phyloP scores from a whole-genome alignment of 2,888 invertebrate species.

The Pristionchus japonicus region DNA sequence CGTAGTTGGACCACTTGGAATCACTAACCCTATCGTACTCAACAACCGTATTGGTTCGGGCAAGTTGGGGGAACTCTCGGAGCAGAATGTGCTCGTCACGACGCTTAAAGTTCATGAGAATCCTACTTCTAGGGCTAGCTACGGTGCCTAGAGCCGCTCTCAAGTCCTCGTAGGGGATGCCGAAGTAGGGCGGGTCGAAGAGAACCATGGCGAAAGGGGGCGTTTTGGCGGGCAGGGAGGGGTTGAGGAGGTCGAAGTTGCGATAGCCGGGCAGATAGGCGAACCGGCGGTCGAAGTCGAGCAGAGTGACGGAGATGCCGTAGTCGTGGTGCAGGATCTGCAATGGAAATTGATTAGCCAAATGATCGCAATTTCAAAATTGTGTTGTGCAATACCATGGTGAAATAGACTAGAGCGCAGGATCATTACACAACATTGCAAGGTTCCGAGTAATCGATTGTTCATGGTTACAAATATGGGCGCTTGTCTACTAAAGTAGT shows the following conservation, averaged over 20 bases:
- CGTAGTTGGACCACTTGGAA: conserved; percentile 35
- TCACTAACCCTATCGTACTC: conserved; percentile 33
- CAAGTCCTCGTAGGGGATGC: conserved; percentile 10
- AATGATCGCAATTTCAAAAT: not conserved
- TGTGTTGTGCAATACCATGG: not conserved
- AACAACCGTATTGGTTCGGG: not conserved
- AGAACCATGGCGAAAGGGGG: conserved; percentile 11
- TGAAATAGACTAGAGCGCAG: not conserved
- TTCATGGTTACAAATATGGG: too few relatives aligned
- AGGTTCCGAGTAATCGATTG: not conserved
- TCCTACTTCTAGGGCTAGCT: not conserved
- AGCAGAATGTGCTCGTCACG: conserved; percentile 31
- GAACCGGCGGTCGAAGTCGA: conserved; percentile 46
- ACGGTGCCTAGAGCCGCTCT: not conserved
- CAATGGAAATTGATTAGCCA: not conserved
- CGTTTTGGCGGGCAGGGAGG: not conserved
- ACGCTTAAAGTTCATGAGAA: not conserved
- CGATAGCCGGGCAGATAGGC: conserved; percentile 39
- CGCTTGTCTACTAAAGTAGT: too few relatives aligned
- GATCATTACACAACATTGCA: not conserved
- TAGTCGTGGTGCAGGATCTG: conserved; percentile 44
- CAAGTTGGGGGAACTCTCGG: not conserved
- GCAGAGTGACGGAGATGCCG: conserved; percentile 44
- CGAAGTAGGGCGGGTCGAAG: conserved; percentile 48
- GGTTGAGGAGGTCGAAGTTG: conserved; percentile 38